These are phyloP conservation scores for Drosophila austrosaltans DNA, from an alignment of 2,888 invertebrate species.

Conservation along the genomic window DNA sequence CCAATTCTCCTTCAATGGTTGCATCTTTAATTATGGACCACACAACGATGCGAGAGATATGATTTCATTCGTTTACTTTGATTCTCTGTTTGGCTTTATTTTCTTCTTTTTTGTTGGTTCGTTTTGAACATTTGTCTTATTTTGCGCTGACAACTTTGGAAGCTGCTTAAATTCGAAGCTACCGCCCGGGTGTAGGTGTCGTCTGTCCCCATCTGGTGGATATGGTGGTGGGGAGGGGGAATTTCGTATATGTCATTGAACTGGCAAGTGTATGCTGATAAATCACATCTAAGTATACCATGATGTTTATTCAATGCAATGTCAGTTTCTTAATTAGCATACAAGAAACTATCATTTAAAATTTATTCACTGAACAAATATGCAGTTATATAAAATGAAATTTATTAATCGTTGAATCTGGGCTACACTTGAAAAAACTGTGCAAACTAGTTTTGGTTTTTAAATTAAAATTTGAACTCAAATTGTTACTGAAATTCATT, in stretches of 20 bases:
- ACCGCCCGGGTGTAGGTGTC: slow-evolving; percentile 62
- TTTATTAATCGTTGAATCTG: neutral
- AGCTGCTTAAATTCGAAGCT: slow-evolving; percentile 76
- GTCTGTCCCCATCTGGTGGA: slow-evolving; percentile 31
- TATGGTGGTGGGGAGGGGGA: slow-evolving; percentile 16
- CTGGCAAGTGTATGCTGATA: slow-evolving; percentile 55
- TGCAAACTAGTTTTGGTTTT: neutral
- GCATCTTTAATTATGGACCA: slow-evolving; percentile 81
- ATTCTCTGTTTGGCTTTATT: slow-evolving; percentile 19
- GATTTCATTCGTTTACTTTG: slow-evolving; percentile 24
- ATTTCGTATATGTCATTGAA: slow-evolving; percentile 66
- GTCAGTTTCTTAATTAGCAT: slow-evolving; percentile 59
- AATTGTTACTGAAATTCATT: no score
- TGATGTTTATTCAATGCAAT: slow-evolving; percentile 18
- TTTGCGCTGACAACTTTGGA: slow-evolving; percentile 80
- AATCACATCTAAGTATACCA: slow-evolving; percentile 41
- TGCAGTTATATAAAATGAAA: slow-evolving; percentile 20
- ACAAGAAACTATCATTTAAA: slow-evolving; percentile 63
- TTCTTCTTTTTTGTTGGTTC: slow-evolving; percentile 57
- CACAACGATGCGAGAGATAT: slow-evolving; percentile 65
- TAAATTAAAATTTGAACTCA: no score
- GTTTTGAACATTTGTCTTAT: slow-evolving; percentile 74
- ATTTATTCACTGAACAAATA: slow-evolving; percentile 45
- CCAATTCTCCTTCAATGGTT: slow-evolving; percentile 43
- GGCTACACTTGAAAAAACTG: slow-evolving; percentile 1